Base-by-base conservation (phyloP, 1,140 invertebrate genomes). In the Hyphantria cunea region DNA sequence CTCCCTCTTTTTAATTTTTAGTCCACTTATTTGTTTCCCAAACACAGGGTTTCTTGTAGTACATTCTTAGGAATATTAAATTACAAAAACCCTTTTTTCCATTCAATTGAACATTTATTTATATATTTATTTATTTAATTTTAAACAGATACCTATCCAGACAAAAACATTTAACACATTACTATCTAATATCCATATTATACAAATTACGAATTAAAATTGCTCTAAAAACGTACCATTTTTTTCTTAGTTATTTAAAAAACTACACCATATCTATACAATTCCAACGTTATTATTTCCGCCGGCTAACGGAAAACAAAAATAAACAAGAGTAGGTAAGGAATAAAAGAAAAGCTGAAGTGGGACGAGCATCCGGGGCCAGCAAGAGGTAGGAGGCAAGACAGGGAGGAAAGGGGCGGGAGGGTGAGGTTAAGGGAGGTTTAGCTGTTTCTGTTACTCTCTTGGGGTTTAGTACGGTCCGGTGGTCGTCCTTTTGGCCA, bases 291-390 rank as follows among this genome's bases (percentile, higher is more conserved):
- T 68, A 85, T 87, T 89, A 89, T 86, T 89, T 87, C 82, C 84
- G 74, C 80, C 68, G 82, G 82, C 76, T 87, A 84, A 84, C 84
- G 76, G 80, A 85, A 87, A 89, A 89, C 86, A 89, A 89, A 89
- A 89, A 88, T 84, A 86, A 84, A 84, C 80, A 85, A 85, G 82
- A 82, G 85, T 76, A 80, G 80, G 80, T 64, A 75, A n/a, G 78
- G 82, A 84, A 89, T 87, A 87, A 89, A 87, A 87, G 84, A 84
- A 86, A 89, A 73, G 67, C 65, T 86, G 71, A 81, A 89, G 86
- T 87, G 83, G 84, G 82, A 82, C 74, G 83, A 88, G 85, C 83
- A 80, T 70, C 79, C 78, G 72, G 76, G 76, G 71, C 70, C 72
- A 65, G 64, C 56, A 60, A 73, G 61, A 65, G 79, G 76, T 71